These are phyloP conservation scores for Holcopasites calliopsidis DNA, from an alignment of 1,140 invertebrate genomes.

Conservation along the genomic window DNA sequence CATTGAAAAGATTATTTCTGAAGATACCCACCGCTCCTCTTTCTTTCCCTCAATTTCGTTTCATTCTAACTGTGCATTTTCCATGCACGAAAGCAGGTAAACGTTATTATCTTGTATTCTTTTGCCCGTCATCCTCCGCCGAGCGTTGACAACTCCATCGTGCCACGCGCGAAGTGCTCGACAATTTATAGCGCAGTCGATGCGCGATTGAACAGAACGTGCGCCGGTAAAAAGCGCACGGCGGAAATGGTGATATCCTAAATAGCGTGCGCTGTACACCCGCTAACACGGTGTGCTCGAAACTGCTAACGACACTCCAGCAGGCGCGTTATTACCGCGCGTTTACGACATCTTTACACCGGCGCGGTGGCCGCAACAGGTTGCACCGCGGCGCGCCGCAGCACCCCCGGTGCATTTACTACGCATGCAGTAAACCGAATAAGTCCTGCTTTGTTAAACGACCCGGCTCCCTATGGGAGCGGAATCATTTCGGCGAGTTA, in stretches of 20 bases:
- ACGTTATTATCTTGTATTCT: too few relatives aligned
- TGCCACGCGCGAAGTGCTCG: background rate
- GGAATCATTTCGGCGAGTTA: slow-evolving; percentile 53
- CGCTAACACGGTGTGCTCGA: slow-evolving; percentile 44
- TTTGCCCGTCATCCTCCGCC: background rate
- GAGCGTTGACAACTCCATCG: slow-evolving; percentile 21
- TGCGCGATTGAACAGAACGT: slow-evolving; percentile 22
- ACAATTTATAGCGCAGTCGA: slow-evolving; percentile 28
- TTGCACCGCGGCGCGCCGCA: slow-evolving; percentile 38
- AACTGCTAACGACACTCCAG: slow-evolving; percentile 56
- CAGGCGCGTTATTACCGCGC: slow-evolving; percentile 59
- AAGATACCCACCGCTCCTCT: too few relatives aligned
- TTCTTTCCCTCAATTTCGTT: too few relatives aligned
- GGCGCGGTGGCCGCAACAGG: slow-evolving; percentile 54
- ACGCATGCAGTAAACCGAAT: slow-evolving; percentile 56
- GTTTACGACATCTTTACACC: slow-evolving; percentile 64
- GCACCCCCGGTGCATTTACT: slow-evolving; percentile 49
- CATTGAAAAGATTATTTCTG: too few relatives aligned
- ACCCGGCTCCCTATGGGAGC: slow-evolving; percentile 55
- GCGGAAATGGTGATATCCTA: slow-evolving; percentile 54
- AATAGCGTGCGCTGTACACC: slow-evolving; percentile 17
- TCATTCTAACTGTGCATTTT: too few relatives aligned
- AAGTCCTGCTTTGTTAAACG: slow-evolving; percentile 60
- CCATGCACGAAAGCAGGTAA: too few relatives aligned
- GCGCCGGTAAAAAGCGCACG: slow-evolving; percentile 6